Conservation (phyloP, 2,888 invertebrate genomes). For the Drosophila macrospina region DNA sequence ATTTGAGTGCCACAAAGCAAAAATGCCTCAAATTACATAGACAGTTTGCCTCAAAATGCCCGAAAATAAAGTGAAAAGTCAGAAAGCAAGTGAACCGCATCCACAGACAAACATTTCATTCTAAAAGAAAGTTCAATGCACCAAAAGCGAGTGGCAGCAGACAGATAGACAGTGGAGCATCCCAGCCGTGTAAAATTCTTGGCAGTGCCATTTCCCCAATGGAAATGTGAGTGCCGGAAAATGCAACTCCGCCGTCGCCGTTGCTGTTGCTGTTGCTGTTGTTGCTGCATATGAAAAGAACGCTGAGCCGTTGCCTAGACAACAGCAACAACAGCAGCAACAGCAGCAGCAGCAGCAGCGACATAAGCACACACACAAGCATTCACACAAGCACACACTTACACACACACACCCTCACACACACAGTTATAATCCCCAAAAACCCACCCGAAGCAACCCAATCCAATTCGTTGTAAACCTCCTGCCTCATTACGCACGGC, state of each 20-base stretch:
- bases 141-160: conserved; percentile 29
- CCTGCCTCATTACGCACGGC: conserved; percentile 59
- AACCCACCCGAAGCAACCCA: conserved; percentile 24
- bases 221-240: conserved; percentile 68
- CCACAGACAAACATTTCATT: conserved; percentile 24
- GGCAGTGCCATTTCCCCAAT: conserved; percentile 55
- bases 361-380: neutral
- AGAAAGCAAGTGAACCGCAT: conserved; percentile 53
- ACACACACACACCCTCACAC: conserved; percentile 11
- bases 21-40: conserved; percentile 47
- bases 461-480: conserved; percentile 50
- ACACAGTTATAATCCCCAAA: conserved; percentile 12
- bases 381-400: conserved; percentile 5
- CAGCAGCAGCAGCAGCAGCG: neutral
- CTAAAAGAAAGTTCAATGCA: conserved; percentile 55
- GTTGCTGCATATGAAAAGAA: conserved; percentile 39
- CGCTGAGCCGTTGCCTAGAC: conserved; percentile 63
- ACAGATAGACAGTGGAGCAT: conserved; percentile 26
- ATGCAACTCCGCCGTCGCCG: conserved; percentile 58
- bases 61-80: conserved; percentile 29
- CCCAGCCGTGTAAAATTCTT: conserved; percentile 57
- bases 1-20: conserved; percentile 41
- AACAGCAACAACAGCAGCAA: conserved; percentile 42
- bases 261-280: conserved; percentile 18
- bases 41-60: conserved; percentile 41